Evolutionary conservation across 2,888 invertebrate genomes (phyloP), one percentile per base, ranked within the genome.

Genomic region (Camponotus fellah): DNA sequence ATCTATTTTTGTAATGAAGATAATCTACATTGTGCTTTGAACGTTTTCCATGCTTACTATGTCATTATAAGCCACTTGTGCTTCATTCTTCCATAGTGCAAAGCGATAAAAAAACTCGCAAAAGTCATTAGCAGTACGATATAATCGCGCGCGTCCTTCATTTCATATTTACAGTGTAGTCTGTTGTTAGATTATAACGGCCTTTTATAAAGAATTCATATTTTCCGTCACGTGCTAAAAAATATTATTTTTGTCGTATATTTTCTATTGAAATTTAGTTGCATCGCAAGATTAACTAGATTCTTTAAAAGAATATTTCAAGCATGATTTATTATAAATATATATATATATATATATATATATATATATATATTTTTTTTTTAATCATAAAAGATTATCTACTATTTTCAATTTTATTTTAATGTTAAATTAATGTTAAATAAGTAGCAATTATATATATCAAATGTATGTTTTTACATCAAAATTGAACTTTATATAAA

Each of bases 71-170:
- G 75, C 87, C 83, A 86, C 74, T 69, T 83, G 84, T 72, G 82
- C 79, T 56, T 65, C 46, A 83, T 81, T 88, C 83, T 53, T 37
- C 5, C 71, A 77, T 69, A 82, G 83, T 53, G 58, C 81, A 60
- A 46, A 72, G 17, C 75, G 62, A 82, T 80, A 86, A 88, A 88
- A 88, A 88, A 83, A 58, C 80, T 60, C 75, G 66, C 72, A 69
- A 87, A 87, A 87, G 86, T 89, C 86, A 86, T 89, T 88, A 89
- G 86, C 82, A 83, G 71, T 21, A 32, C 49, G 79, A 82, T 65
- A 82, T 84, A 80, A 82, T 79, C 82, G 62, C 65, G 69, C 75
- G 69, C 65, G 81, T 84, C 56, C 62, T 21, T 71, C 17, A 40
- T 17, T 62, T 62, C 60, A 79, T 71, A 71, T 71, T 79, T 71